Conservation (phyloP, 1,140 invertebrate species). For the Nephila pilipes region DNA sequence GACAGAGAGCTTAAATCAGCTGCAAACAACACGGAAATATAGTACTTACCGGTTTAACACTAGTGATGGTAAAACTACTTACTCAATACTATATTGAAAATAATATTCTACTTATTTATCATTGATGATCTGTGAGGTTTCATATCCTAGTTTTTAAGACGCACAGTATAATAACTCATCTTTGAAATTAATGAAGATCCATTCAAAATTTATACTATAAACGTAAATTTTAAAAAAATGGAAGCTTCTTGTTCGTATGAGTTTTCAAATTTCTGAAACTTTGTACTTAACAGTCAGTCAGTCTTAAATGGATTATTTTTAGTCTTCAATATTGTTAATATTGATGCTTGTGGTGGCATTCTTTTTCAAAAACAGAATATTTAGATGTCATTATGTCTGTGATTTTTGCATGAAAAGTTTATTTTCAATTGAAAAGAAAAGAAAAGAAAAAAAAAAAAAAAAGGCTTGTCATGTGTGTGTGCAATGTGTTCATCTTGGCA, state of each 20-base stretch:
- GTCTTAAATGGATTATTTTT: too few relatives aligned
- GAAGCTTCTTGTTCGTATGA: neutral
- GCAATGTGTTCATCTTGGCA: neutral
- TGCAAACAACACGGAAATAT: neutral
- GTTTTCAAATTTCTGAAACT: neutral
- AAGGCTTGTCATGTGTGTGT: neutral
- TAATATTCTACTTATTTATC: neutral
- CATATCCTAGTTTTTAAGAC: neutral
- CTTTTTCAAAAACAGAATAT: too few relatives aligned
- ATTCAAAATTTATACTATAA: neutral
- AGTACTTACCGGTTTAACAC: neutral
- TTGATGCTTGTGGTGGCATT: too few relatives aligned
- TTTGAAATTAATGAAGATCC: neutral
- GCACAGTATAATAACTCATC: neutral
- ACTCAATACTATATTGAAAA: neutral
- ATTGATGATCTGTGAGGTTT: neutral
- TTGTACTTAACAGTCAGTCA: neutral
- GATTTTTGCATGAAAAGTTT: neutral
- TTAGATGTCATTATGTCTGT: neutral
- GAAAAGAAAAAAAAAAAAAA: neutral
- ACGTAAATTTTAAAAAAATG: neutral
- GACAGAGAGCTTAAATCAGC: slow-evolving; percentile 45
- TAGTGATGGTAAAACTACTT: neutral
- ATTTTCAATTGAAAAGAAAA: too few relatives aligned
- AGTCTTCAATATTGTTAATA: too few relatives aligned